These are phyloP conservation scores for Lutraria rhynchaena DNA, from an alignment of 1,140 invertebrate genomes.

Conservation along the genomic window DNA sequence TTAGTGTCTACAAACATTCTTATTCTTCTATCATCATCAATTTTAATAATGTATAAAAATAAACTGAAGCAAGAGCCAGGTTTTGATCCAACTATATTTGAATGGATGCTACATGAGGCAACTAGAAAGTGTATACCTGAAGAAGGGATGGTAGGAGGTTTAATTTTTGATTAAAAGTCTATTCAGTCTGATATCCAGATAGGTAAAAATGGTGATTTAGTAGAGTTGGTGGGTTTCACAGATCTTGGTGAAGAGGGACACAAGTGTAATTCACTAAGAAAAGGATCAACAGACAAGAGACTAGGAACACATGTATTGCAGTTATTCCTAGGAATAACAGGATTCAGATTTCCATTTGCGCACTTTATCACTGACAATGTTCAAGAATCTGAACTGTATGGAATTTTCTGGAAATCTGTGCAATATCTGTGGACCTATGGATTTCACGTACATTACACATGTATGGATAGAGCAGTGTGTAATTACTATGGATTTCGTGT, in stretches of 20 bases:
- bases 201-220: background rate
- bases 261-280: background rate
- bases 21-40: slow-evolving; percentile 28
- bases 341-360: slow-evolving; percentile 61
- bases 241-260: slow-evolving; percentile 37
- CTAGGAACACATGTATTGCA: slow-evolving; percentile 57
- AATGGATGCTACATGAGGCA: slow-evolving; percentile 60
- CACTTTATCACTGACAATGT: slow-evolving; percentile 49
- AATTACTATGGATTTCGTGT: too few species aligned
- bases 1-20: background rate
- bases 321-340: slow-evolving; percentile 59
- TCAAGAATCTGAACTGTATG: slow-evolving; percentile 48
- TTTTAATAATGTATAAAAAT: slow-evolving; percentile 54
- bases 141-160: slow-evolving; percentile 44
- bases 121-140: background rate
- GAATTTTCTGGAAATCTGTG: slow-evolving; percentile 49
- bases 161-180: slow-evolving; percentile 57
- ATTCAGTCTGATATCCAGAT: slow-evolving; percentile 47
- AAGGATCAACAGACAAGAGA: slow-evolving; percentile 27
- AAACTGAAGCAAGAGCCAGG: slow-evolving; percentile 49
- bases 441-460: too few species aligned
- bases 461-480: too few species aligned
- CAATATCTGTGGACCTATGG: slow-evolving; percentile 29
- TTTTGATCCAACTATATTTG: slow-evolving; percentile 39
- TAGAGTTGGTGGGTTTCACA: slow-evolving; percentile 37